Conservation (phyloP, 2,113 vertebrate genomes). For the Tupaia chinensis region DNA sequence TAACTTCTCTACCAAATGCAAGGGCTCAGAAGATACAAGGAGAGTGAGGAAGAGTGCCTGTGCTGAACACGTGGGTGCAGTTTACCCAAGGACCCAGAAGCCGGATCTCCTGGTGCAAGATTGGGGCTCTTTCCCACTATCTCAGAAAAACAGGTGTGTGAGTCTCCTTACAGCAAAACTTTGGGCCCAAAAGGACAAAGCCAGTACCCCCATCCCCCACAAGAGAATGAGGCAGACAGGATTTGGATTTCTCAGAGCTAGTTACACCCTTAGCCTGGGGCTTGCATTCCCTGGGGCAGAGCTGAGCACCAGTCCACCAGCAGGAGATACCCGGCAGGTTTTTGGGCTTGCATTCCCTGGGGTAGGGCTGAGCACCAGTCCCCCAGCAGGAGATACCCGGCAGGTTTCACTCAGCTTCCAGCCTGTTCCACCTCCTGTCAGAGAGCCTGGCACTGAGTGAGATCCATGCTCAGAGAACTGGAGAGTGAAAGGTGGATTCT, state of each 20-base stretch:
- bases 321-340: background rate
- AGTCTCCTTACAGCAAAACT: background rate
- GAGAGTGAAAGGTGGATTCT: background rate
- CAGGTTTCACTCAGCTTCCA: background rate
- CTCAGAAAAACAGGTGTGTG: background rate
- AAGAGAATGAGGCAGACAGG: background rate
- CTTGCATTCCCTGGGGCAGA: background rate
- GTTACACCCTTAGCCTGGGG: background rate
- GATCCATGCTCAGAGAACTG: background rate
- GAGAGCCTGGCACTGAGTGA: background rate
- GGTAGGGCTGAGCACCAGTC: background rate
- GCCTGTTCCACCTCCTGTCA: background rate
- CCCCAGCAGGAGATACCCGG: background rate
- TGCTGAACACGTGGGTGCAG: rapidly evolving
- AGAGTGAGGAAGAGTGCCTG: no score
- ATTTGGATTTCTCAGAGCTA: background rate
- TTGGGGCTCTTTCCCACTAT: background rate
- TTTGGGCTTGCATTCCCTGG: no score
- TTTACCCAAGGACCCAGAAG: background rate
- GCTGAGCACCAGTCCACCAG: background rate
- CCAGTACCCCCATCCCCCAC: background rate
- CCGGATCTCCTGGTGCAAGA: background rate
- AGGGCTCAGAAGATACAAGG: background rate
- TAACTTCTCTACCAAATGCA: background rate
- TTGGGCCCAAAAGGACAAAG: background rate